These are phyloP conservation scores for Capricornis sumatraensis DNA, from an alignment of 2,113 vertebrate genomes.

Conservation along the genomic window DNA sequence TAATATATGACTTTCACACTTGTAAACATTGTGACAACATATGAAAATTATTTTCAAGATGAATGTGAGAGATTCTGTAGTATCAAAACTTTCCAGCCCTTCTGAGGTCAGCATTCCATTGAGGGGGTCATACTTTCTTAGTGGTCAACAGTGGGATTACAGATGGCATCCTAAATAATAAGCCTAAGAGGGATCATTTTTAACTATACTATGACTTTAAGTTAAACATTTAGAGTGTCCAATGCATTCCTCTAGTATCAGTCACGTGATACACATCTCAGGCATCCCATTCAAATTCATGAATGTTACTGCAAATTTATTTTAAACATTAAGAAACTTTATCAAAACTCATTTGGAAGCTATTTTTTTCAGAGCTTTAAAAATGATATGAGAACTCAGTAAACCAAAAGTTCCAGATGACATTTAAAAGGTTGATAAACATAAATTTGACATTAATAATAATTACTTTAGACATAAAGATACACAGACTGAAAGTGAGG, in stretches of 20 bases:
- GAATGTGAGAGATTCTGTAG: neutral
- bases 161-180: neutral
- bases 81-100: neutral
- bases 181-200: neutral
- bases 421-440: neutral
- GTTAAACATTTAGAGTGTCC: neutral
- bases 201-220: neutral
- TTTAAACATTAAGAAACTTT: neutral
- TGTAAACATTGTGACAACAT: neutral
- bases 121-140: neutral
- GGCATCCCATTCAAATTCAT: neutral
- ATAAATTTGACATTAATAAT: neutral
- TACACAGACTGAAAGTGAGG: neutral
- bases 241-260: neutral
- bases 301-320: neutral
- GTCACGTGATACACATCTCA: neutral
- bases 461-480: neutral
- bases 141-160: neutral
- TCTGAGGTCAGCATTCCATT: neutral
- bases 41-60: constrained; percentile 15
- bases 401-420: neutral
- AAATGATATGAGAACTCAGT: neutral
- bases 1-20: neutral
- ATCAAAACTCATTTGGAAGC: neutral
- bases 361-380: neutral